phyloP scores from a whole-genome alignment of 92 coral and sea anemone genomes.

The Actinernus sp. region DNA sequence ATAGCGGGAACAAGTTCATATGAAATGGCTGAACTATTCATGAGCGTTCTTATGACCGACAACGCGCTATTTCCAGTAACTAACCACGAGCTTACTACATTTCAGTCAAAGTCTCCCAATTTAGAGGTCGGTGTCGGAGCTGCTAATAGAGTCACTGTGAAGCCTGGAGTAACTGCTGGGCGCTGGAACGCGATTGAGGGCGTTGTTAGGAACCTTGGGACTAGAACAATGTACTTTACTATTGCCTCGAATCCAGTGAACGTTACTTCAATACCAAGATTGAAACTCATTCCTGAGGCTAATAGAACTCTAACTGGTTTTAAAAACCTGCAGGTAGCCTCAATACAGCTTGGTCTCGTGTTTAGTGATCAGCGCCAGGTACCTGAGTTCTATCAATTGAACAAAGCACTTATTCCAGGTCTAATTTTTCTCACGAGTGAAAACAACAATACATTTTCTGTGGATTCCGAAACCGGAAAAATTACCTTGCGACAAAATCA shows the following conservation, averaged over 20 bases:
- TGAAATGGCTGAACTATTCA: too few relatives aligned
- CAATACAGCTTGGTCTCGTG: too few relatives aligned
- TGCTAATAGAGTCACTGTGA: conserved; percentile 44
- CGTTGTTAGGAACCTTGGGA: conserved; percentile 14
- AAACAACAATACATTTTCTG: too few relatives aligned
- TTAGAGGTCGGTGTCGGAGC: conserved; percentile 41
- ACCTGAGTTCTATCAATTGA: too few relatives aligned
- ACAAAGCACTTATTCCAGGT: too few relatives aligned
- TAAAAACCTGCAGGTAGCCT: too few relatives aligned
- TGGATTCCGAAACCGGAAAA: too few relatives aligned
- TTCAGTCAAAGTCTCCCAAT: conserved; percentile 24
- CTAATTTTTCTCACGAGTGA: too few relatives aligned
- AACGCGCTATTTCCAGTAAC: conserved; percentile 29
- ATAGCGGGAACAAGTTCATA: too few relatives aligned
- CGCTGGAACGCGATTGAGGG: conserved; percentile 14
- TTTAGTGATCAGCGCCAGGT: too few relatives aligned
- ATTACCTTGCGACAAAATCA: too few relatives aligned
- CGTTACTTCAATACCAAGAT: conserved; percentile 14
- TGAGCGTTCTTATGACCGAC: conserved; percentile 48
- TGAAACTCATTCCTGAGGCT: conserved; percentile 16
- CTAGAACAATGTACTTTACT: background rate
- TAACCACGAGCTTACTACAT: conserved; percentile 25
- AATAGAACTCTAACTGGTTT: too few relatives aligned
- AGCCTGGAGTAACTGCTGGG: conserved; percentile 8
- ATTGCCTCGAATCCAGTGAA: conserved; percentile 19